phyloP scores from a whole-genome alignment of 2,113 vertebrate genomes.

The Alethe castanea region DNA sequence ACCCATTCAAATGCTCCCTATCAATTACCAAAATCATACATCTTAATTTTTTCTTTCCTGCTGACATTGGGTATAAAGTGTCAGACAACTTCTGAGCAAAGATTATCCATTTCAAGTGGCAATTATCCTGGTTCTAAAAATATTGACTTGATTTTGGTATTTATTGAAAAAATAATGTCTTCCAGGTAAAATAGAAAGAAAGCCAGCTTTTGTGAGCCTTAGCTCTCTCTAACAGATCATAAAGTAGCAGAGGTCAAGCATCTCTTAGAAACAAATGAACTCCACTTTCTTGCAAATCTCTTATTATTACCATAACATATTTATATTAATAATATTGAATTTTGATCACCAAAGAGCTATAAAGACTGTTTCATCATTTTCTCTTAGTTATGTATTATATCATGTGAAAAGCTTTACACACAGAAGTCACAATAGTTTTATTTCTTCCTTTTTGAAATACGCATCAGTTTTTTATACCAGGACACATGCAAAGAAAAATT shows the following conservation, averaged over 20 bases:
- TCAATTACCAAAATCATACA: slow-evolving; percentile 42
- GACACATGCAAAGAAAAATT: neutral
- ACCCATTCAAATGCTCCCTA: slow-evolving; percentile 40
- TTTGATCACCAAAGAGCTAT: neutral
- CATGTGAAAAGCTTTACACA: neutral
- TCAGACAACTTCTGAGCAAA: slow-evolving; percentile 16
- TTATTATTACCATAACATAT: neutral
- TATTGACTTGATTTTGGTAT: slow-evolving; percentile 42
- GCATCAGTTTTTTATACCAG: neutral
- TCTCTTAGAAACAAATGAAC: neutral
- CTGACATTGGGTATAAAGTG: slow-evolving; percentile 11
- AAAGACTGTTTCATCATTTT: neutral
- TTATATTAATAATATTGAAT: neutral
- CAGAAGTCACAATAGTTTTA: neutral
- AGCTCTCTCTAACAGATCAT: neutral
- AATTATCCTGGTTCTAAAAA: slow-evolving; percentile 53
- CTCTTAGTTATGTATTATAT: neutral
- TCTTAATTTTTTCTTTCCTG: slow-evolving; percentile 57
- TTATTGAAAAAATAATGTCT: slow-evolving; percentile 30
- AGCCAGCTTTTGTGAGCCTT: neutral
- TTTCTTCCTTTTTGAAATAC: neutral
- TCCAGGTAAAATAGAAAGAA: slow-evolving; percentile 1
- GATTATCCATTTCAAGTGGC: slow-evolving; percentile 21
- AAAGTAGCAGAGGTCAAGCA: slow-evolving; percentile 22
- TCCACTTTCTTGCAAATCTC: neutral